Evolutionary conservation across 2,888 invertebrate genomes (phyloP), one percentile per base, ranked within the genome.

Genomic region (Aethes cnicana): DNA sequence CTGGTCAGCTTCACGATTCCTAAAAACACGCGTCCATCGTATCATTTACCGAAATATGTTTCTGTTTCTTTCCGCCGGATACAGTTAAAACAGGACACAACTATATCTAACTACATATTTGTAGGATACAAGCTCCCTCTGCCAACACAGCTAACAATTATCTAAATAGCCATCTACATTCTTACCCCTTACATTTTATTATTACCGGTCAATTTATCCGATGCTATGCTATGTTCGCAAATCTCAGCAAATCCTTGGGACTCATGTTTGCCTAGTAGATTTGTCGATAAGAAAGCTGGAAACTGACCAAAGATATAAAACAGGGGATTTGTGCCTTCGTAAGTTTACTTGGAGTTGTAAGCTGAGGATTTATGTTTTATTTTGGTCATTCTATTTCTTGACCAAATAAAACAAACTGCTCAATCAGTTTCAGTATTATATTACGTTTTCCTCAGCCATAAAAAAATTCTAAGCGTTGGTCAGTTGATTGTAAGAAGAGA

Each of bases 81-180:
- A 46, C 32, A 26, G 17, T 14, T 5, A 26, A 39, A 23, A 46
- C 32, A 26, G 46, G 52, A 52, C 25, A 36, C 26, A 9, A 30
- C 18, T n/a, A 46, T 44, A 11, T 32, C n/a, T 23, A 30, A n/a
- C 5, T 12, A 14, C 20, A 16, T 14, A 39, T 39, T 32, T 16
- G 18, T 16, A 4, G 14, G 33, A 32, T 26, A 17, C 39, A 21
- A 11, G 33, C 61, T 69, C 66, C 65, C 65, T 71, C 68, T 81
- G 81, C 83, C 72, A 77, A 83, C 84, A 68, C 67, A 74, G 84
- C 83, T 72, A 81, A 87, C 89, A 90, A 90, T 90, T 90, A 90
- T 90, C 90, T 90, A 90, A 90, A 90, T 90, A 85, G 90, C 88
- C 82, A 90, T 90, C 90, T 90, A 84, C 86, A 87, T 89, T 89